Percentiles rank a stretch among this genome's conserved stretches.
These are phyloP conservation scores for Hypercompe scribonia DNA, from an alignment of 2,888 invertebrate genomes.

Conservation along the genomic window DNA sequence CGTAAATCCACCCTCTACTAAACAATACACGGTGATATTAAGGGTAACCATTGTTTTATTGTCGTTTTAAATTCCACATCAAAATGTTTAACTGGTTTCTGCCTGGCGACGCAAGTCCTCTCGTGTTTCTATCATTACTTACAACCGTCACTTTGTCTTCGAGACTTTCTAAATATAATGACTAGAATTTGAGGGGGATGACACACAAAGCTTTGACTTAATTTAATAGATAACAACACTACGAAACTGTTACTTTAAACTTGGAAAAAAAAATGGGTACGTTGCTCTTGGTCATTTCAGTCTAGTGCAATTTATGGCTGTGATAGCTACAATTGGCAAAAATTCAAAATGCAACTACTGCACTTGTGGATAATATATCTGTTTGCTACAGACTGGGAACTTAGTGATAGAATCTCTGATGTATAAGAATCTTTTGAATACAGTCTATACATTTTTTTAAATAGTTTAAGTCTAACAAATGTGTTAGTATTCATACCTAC, in stretches of 20 bases:
- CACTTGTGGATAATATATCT: background rate
- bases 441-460: background rate
- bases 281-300: background rate
- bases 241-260: background rate
- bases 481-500: background rate
- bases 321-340: background rate
- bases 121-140: background rate
- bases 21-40: slow-evolving; percentile 65
- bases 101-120: slow-evolving; percentile 27
- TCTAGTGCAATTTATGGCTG: background rate
- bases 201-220: background rate
- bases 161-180: background rate
- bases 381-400: no score
- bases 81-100: slow-evolving; percentile 56
- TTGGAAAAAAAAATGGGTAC: no score
- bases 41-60: slow-evolving; percentile 68
- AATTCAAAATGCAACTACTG: background rate
- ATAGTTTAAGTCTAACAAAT: no score
- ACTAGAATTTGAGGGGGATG: background rate
- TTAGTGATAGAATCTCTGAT: background rate
- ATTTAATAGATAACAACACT: background rate
- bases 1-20: slow-evolving; percentile 66
- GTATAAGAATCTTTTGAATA: rapidly evolving
- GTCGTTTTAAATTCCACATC: slow-evolving; percentile 68
- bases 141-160: background rate